Conservation (phyloP, 1,140 invertebrate genomes). For the Neocloeon triangulifer region DNA sequence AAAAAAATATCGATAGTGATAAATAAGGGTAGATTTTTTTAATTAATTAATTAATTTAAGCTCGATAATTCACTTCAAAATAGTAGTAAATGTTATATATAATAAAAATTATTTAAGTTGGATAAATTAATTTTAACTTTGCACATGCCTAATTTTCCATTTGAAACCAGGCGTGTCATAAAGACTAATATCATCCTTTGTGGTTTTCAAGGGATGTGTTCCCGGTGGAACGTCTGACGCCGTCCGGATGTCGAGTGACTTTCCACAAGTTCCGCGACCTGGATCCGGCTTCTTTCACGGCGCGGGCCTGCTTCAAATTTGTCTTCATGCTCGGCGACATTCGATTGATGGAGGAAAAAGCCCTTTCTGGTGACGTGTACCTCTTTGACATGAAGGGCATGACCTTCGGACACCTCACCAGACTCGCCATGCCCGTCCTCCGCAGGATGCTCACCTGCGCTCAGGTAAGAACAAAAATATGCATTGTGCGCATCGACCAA, state of each 20-base stretch:
- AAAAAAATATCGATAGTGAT: too few species aligned
- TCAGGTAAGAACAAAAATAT: conserved; percentile 16
- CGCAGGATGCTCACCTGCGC: conserved; percentile 21
- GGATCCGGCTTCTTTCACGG: conserved; percentile 3
- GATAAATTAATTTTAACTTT: too few species aligned
- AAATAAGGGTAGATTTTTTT: too few species aligned
- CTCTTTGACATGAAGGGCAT: conserved; percentile 21
- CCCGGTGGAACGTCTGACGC: conserved; percentile 8
- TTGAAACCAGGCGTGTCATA: too few species aligned
- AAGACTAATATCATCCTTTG: too few species aligned
- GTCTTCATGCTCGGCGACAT: conserved; percentile 13
- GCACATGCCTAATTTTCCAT: too few species aligned
- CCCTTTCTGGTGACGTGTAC: conserved; percentile 22
- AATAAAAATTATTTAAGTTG: too few species aligned
- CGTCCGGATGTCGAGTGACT: conserved; percentile 9
- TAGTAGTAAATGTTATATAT: too few species aligned
- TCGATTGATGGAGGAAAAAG: conserved; percentile 20
- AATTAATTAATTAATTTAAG: too few species aligned
- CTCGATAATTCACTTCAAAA: too few species aligned
- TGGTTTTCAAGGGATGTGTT: conserved; percentile 9
- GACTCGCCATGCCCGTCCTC: conserved; percentile 17
- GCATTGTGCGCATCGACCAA: too few species aligned
- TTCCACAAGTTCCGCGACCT: conserved; percentile 5
- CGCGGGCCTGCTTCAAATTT: conserved; percentile 5
- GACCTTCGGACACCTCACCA: conserved; percentile 16